Conservation (phyloP, 2,888 invertebrate genomes). For the Ectropis crepuscularia region DNA sequence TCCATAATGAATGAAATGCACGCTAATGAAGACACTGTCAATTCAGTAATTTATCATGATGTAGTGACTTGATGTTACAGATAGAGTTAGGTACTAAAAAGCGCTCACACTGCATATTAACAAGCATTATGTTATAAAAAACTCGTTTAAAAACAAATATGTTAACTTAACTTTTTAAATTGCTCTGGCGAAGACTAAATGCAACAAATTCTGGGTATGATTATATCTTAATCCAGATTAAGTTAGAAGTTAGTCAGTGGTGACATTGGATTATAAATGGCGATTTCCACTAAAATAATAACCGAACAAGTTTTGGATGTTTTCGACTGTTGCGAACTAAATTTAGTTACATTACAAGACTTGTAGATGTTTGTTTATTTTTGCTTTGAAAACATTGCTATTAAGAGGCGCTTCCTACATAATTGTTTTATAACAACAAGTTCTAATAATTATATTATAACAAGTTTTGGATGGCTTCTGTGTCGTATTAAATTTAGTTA, state of each 20-base stretch:
- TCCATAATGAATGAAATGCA: no score
- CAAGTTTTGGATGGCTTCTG: no score
- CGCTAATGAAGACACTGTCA: slow-evolving; percentile 6
- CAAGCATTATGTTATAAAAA: not conserved
- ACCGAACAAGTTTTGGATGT: slow-evolving; percentile 10
- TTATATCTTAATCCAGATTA: slow-evolving; percentile 6
- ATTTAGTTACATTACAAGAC: not conserved
- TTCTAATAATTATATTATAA: no score
- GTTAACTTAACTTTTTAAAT: not conserved
- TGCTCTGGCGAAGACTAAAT: slow-evolving; percentile 14
- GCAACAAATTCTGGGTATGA: slow-evolving; percentile 18
- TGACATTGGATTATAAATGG: slow-evolving; percentile 13
- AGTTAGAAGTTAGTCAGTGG: not conserved
- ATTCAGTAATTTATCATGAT: slow-evolving; percentile 11
- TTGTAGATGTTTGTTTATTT: no score
- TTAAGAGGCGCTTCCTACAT: no score
- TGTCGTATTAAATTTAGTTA: no score
- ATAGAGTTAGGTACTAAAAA: slow-evolving; percentile 4
- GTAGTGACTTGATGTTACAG: slow-evolving; percentile 2
- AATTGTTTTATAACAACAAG: no score
- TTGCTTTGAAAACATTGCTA: no score
- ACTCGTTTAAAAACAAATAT: not conserved
- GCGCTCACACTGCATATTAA: slow-evolving; percentile 6
- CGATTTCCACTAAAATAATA: slow-evolving; percentile 8
- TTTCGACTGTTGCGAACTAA: not conserved